Evolutionary conservation across 2,113 vertebrate genomes (phyloP).

Genomic region (Podarcis raffonei): DNA sequence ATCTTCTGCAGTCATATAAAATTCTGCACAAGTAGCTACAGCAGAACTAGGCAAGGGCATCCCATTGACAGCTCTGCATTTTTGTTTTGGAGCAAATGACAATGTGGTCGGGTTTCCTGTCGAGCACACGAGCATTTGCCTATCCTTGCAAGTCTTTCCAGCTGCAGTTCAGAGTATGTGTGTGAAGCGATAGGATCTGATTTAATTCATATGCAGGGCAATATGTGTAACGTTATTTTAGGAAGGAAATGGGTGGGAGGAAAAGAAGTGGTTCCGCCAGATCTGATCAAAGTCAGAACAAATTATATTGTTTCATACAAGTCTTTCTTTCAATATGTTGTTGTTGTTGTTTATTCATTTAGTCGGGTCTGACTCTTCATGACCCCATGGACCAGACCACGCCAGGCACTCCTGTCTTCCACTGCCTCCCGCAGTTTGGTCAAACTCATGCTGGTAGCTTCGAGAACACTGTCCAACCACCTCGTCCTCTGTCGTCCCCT

Average conservation of each 20-base stretch:
- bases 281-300: conserved; percentile 39
- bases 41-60: conserved; percentile 50
- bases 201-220: conserved; percentile 55
- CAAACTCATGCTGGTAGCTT: too few species aligned
- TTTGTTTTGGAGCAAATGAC: conserved; percentile 48
- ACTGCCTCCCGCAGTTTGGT: too few species aligned
- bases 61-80: conserved; percentile 49
- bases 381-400: too few species aligned
- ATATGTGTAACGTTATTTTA: conserved; percentile 48
- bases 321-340: background rate
- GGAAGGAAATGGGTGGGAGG: conserved; percentile 50
- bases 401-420: too few species aligned
- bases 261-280: conserved; percentile 49
- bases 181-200: conserved; percentile 56
- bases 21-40: conserved; percentile 23
- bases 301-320: conserved; percentile 38
- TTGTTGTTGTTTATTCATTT: too few species aligned
- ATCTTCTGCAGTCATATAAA: conserved; percentile 31
- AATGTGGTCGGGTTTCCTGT: conserved; percentile 36
- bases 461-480: too few species aligned
- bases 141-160: conserved; percentile 52
- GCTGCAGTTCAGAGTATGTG: conserved; percentile 24
- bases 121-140: conserved; percentile 48
- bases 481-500: too few species aligned
- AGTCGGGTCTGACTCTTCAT: too few species aligned